Base-by-base conservation (phyloP, 2,797 vertebrate genomes). In the Sebastes oblongus region DNA sequence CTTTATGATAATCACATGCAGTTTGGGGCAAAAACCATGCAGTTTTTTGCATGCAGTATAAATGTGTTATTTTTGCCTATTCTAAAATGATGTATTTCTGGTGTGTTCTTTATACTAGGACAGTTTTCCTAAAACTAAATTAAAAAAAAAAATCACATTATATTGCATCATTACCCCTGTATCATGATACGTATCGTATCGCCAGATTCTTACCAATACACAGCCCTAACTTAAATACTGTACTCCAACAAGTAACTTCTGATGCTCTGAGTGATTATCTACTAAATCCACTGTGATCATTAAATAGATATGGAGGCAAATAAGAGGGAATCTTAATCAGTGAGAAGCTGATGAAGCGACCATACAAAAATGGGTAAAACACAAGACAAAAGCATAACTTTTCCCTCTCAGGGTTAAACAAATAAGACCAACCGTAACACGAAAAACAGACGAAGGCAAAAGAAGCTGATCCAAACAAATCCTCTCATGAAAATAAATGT, bases 401-500 rank as follows among this genome's bases (percentile, higher is more conserved):
- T 18, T 16, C 27, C 32, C 39, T 24, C 20, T 9, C 20, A 50
- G 56, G 29, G 18, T 65, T 74, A 20, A 64, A 76, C 58, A n/a
- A 61, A 52, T 73, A 14, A 64, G 7, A 46, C 18, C 27, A 34
- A 61, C 27, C 52, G 27, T 11, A 32, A 58, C 42, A 55, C 16
- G 30, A 72, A n/a, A 46, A 73, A 65, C 39, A 68, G 11, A 64
- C 25, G 11, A 11, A 71, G 11, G 52, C 27, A 14, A 64, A 39
- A 56, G 39, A 24, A 6, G 39, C 64, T 25, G 61, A 87, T 81
- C 64, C n/a, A 85, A 88, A 90, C 76, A 82, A 78, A 81, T 58
- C 71, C 69, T 39, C 34, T 77, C 46, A 14, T 50, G 59, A 83
- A 91, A 80, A 83, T 71, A 79, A 86, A 89, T 84, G 80, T 90